A percentile compares a stretch with the other conserved stretches of the same genome.
phyloP scores from a whole-genome alignment of 2,113 vertebrate genomes.

The Perca fluviatilis region DNA sequence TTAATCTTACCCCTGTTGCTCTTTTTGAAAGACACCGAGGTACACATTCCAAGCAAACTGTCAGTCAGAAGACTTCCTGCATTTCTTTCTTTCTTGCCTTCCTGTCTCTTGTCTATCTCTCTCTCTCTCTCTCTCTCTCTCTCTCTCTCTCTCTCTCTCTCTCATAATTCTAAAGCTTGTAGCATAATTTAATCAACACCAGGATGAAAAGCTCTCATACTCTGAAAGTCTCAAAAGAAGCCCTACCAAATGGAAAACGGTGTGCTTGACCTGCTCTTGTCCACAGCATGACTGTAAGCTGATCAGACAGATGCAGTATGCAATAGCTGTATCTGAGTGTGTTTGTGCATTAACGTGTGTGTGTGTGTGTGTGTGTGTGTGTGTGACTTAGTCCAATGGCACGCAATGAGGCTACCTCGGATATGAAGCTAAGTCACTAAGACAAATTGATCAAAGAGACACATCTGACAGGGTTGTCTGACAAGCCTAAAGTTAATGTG shows the following conservation, averaged over 20 bases:
- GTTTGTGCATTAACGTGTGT: slow-evolving; percentile 37
- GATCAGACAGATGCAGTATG: slow-evolving; percentile 18
- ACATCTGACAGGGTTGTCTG: background rate
- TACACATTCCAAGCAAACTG: background rate
- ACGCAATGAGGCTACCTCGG: slow-evolving; percentile 21
- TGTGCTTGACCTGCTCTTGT: slow-evolving; percentile 55
- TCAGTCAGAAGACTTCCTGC: background rate
- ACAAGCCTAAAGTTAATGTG: background rate
- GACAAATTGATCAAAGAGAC: slow-evolving; percentile 41
- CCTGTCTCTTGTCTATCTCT: background rate
- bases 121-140: background rate
- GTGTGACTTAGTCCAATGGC: slow-evolving; percentile 17
- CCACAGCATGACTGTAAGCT: slow-evolving; percentile 49
- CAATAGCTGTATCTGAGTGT: slow-evolving; percentile 8
- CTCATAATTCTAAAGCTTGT: slow-evolving; percentile 9
- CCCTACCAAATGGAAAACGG: slow-evolving; percentile 30
- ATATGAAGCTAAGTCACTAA: slow-evolving; percentile 14
- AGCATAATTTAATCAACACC: slow-evolving; percentile 45
- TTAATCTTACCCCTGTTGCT: slow-evolving; percentile 2
- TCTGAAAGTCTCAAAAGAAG: slow-evolving; percentile 8
- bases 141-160: background rate
- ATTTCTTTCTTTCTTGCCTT: background rate
- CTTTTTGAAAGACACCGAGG: slow-evolving; percentile 27
- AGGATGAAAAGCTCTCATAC: slow-evolving; percentile 27
- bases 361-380: slow-evolving; percentile 27